phyloP scores from a whole-genome alignment of 2,113 vertebrate species.

The Gulo gulo region DNA sequence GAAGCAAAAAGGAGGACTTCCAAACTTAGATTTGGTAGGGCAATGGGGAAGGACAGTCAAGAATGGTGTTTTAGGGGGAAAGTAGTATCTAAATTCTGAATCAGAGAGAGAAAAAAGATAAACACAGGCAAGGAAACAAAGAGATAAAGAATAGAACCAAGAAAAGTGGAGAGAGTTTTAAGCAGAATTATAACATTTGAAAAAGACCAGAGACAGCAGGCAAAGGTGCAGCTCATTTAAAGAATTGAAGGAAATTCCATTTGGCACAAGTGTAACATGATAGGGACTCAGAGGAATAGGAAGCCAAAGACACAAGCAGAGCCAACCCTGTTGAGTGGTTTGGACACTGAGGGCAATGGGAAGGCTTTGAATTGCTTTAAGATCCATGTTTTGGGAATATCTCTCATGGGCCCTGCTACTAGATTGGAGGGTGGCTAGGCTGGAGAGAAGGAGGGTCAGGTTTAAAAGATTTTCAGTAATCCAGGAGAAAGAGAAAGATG shows the following conservation, averaged over 20 bases:
- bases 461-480: neutral
- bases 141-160: neutral
- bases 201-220: constrained; percentile 22
- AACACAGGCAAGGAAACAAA: neutral
- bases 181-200: neutral
- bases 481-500: neutral
- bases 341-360: neutral
- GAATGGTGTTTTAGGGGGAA: neutral
- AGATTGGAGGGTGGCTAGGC: neutral
- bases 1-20: neutral
- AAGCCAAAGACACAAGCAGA: constrained; percentile 35
- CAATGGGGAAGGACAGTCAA: neutral
- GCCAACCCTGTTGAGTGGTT: neutral
- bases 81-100: neutral
- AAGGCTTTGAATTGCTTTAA: constrained; percentile 43
- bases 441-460: neutral
- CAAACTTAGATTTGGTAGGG: neutral
- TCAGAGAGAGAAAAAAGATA: neutral
- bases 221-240: neutral
- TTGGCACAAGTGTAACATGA: neutral
- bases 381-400: neutral
- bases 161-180: neutral
- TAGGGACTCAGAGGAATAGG: neutral
- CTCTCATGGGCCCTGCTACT: neutral
- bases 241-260: constrained; percentile 61